Percentiles rank a stretch among this genome's conserved stretches.
Conservation (phyloP, 2,797 vertebrate species). For the Acanthopagrus latus region DNA sequence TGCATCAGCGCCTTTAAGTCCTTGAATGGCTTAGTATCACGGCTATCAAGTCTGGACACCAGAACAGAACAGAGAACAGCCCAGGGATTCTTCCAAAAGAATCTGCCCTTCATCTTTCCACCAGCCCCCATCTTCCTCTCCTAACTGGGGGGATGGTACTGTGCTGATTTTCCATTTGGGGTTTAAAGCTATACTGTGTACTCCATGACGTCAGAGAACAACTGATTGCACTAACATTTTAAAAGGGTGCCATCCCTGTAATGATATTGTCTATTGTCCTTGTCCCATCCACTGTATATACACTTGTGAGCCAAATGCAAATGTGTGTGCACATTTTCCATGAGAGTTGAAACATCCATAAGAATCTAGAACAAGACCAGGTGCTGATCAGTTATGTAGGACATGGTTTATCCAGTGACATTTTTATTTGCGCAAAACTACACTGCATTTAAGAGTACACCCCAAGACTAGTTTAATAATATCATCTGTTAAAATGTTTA, state of each 20-base stretch:
- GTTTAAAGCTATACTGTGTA: conserved; percentile 26
- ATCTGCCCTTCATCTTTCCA: conserved; percentile 58
- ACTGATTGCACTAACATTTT: neutral
- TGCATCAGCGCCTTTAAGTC: conserved; percentile 80
- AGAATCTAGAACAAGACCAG: neutral
- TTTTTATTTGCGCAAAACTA: neutral
- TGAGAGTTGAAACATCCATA: neutral
- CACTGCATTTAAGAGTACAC: neutral
- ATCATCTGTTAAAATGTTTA: neutral
- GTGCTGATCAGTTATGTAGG: neutral
- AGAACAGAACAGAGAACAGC: conserved; percentile 64
- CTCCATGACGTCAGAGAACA: conserved; percentile 12
- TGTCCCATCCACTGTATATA: neutral
- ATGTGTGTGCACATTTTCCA: neutral
- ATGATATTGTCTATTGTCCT: neutral
- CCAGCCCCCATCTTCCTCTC: conserved; percentile 4
- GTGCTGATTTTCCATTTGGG: conserved; percentile 21
- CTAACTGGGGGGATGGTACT: conserved; percentile 33
- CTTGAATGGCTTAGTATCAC: conserved; percentile 82
- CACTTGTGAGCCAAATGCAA: neutral
- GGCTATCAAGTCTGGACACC: conserved; percentile 85
- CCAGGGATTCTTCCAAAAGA: conserved; percentile 78
- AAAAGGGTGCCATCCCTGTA: neutral
- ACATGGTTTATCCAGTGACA: neutral
- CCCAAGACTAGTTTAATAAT: neutral